Evolutionary conservation across 2,888 invertebrate genomes (phyloP).

Genomic region (Rhagium mordax): DNA sequence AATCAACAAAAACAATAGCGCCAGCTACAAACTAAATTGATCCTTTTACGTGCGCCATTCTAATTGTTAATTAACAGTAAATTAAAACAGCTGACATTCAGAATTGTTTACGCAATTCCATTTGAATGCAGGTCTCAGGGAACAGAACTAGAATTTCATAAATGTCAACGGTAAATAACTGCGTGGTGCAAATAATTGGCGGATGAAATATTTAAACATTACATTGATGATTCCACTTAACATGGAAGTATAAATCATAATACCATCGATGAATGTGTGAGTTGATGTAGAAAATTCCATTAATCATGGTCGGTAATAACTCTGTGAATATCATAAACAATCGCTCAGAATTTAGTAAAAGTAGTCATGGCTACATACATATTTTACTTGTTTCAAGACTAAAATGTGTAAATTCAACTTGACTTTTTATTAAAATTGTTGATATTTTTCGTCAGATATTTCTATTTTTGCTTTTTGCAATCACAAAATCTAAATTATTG

Average conservation of each 20-base stretch:
- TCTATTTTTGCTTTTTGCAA: too few species aligned
- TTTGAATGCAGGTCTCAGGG: constrained; percentile 1
- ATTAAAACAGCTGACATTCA: not conserved
- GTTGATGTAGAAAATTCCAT: not conserved
- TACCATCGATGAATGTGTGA: not conserved
- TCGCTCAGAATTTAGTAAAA: too few species aligned
- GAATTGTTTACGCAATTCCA: not conserved
- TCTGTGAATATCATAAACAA: not conserved
- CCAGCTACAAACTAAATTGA: not conserved
- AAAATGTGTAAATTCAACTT: too few species aligned
- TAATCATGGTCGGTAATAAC: not conserved
- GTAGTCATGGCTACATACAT: too few species aligned
- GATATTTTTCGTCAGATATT: too few species aligned
- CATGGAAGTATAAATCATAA: constrained; percentile 7
- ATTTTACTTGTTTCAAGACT: too few species aligned
- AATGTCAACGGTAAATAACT: constrained; percentile 13
- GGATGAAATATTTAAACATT: constrained; percentile 17
- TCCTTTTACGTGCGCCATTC: not conserved
- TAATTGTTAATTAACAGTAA: not conserved
- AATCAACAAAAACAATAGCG: not conserved
- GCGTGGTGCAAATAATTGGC: constrained; percentile 7
- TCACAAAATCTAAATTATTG: too few species aligned
- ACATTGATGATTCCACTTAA: not conserved
- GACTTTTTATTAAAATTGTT: too few species aligned
- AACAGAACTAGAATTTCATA: constrained; percentile 6